Conservation (phyloP, 2,797 vertebrate species). For the Spatula clypeata region DNA sequence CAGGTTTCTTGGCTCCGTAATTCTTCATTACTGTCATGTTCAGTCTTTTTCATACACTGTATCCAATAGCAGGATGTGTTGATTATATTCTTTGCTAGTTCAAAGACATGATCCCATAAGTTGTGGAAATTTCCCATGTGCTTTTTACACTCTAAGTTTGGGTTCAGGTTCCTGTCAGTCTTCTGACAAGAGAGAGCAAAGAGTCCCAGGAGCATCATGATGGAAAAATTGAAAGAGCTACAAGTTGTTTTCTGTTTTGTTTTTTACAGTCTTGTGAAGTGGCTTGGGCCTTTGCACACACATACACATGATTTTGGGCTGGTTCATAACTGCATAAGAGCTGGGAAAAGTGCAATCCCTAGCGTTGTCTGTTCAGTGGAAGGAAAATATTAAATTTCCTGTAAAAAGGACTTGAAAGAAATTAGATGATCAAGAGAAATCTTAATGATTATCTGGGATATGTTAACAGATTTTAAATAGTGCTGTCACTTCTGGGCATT, state of each 20-base stretch:
- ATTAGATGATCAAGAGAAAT: background rate
- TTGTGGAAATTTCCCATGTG: background rate
- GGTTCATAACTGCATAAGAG: background rate
- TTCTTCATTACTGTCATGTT: background rate
- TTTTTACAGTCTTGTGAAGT: background rate
- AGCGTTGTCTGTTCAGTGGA: background rate
- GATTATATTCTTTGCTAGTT: background rate
- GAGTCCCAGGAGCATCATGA: background rate
- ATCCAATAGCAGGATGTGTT: background rate
- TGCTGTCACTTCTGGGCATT: background rate
- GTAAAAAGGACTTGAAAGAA: background rate
- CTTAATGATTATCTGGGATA: background rate
- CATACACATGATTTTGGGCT: background rate
- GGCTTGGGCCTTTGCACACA: background rate
- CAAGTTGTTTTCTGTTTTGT: background rate
- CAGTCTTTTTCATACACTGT: background rate
- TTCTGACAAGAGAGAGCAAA: background rate
- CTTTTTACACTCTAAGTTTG: background rate
- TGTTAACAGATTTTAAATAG: background rate
- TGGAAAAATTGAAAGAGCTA: background rate
- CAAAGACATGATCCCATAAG: background rate
- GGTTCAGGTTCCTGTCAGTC: background rate
- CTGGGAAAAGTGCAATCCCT: background rate
- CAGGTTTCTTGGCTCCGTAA: fast-evolving
- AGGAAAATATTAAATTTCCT: background rate